phyloP scores from a whole-genome alignment of 1,140 invertebrate genomes.

The Zophobas atratus region DNA sequence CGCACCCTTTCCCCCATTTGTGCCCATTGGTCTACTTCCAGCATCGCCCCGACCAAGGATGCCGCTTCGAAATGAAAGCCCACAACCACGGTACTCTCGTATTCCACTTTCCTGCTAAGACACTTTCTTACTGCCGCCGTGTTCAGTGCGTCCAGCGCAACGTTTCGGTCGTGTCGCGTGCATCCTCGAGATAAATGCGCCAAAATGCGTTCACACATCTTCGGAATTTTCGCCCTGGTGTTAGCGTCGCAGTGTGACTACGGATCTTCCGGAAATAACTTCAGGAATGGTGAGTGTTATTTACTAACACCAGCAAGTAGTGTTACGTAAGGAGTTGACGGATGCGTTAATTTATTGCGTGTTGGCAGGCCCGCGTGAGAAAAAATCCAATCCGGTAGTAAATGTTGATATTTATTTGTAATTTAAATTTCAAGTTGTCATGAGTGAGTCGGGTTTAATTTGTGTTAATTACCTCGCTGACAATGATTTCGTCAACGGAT shows the following conservation, averaged over 20 bases:
- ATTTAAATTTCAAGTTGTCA: no score
- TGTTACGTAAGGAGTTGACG: no score
- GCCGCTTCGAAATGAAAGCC: constrained; percentile 40
- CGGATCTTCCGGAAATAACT: constrained; percentile 37
- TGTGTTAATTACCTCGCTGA: no score
- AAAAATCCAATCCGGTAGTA: no score
- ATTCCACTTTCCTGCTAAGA: constrained; percentile 42
- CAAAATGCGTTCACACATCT: constrained; percentile 34
- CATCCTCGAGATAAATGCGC: constrained; percentile 34
- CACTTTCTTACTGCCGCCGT: constrained; percentile 30
- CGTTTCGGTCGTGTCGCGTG: constrained; percentile 20
- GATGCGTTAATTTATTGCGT: no score
- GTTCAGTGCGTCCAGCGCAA: constrained; percentile 22
- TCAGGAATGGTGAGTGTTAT: constrained; percentile 37
- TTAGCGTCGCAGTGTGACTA: constrained; percentile 12
- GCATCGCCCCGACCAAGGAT: constrained; percentile 1
- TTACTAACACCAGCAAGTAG: no score
- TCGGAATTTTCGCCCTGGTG: constrained; percentile 15
- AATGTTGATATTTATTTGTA: no score
- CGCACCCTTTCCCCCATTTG: background rate
- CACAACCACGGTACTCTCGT: constrained; percentile 23
- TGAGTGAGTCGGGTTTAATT: no score
- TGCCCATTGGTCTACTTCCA: background rate
- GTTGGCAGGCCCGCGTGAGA: no score
- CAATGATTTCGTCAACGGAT: no score